phyloP scores from a whole-genome alignment of 2,888 invertebrate species.

The Sphaeridia pumilis region DNA sequence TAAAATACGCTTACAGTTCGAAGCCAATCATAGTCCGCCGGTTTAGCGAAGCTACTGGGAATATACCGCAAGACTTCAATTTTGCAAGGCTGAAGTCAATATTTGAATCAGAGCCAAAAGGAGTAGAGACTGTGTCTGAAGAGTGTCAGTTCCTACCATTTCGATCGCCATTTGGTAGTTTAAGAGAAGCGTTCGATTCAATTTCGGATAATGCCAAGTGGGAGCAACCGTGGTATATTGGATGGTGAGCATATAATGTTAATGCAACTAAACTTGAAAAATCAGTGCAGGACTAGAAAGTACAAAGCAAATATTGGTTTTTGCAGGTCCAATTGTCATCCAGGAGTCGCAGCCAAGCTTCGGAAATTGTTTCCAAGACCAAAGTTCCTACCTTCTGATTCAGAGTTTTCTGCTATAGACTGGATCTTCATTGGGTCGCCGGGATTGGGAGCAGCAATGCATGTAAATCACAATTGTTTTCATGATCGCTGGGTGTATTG shows the following conservation, averaged over 20 bases:
- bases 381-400: constrained; percentile 73
- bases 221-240: constrained; percentile 73
- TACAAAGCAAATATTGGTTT: constrained; percentile 9
- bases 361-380: constrained; percentile 66
- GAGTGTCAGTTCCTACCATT: constrained; percentile 81
- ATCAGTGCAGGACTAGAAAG: not conserved
- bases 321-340: constrained; percentile 73
- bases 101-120: constrained; percentile 30
- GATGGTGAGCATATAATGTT: constrained; percentile 54
- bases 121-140: constrained; percentile 54
- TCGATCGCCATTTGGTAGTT: constrained; percentile 62
- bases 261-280: not conserved
- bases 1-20: constrained; percentile 61
- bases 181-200: constrained; percentile 69
- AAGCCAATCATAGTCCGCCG: constrained; percentile 66
- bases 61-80: constrained; percentile 12
- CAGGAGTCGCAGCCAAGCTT: constrained; percentile 59
- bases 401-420: constrained; percentile 77
- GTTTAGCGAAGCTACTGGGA: constrained; percentile 45
- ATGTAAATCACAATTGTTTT: too few species aligned
- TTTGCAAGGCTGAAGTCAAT: constrained; percentile 27
- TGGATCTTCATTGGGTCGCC: constrained; percentile 80
- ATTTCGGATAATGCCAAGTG: constrained; percentile 51
- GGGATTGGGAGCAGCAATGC: constrained; percentile 79
- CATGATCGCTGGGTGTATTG: not conserved